phyloP scores from a whole-genome alignment of 2,797 vertebrate species.

The Rhinogobio ventralis region DNA sequence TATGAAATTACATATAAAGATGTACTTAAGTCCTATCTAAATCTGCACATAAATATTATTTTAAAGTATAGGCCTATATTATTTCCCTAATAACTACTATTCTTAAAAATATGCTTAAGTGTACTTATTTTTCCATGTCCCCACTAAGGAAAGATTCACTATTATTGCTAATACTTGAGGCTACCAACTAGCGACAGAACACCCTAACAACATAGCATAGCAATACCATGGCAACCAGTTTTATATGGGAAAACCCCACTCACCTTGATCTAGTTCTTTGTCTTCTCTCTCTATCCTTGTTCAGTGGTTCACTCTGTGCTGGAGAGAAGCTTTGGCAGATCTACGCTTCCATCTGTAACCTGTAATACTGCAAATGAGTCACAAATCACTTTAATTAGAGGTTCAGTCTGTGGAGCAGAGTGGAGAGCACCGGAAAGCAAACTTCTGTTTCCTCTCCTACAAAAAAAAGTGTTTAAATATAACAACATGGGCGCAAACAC shows the following conservation, averaged over 20 bases:
- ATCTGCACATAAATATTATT: neutral
- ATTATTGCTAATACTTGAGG: neutral
- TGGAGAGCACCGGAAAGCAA: conserved; percentile 58
- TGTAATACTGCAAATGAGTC: conserved; percentile 73
- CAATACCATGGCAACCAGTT: neutral
- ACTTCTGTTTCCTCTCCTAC: conserved; percentile 25
- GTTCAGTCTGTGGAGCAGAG: conserved; percentile 43
- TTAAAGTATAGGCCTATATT: neutral
- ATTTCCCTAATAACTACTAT: no score
- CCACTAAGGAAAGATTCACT: neutral
- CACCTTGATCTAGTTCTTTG: neutral
- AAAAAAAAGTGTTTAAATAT: conserved; percentile 14
- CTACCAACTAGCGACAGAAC: neutral
- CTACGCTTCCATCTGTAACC: conserved; percentile 68
- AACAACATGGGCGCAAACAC: conserved; percentile 2
- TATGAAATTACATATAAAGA: neutral
- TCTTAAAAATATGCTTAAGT: neutral
- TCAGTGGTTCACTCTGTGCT: neutral
- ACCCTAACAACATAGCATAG: neutral
- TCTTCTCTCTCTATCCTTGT: neutral
- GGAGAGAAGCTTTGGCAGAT: conserved; percentile 41
- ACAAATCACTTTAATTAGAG: conserved; percentile 76
- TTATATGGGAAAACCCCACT: neutral
- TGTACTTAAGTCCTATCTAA: neutral
- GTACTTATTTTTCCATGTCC: neutral